phyloP scores from a whole-genome alignment of 2,888 invertebrate species.

The Argyra leucocephala region DNA sequence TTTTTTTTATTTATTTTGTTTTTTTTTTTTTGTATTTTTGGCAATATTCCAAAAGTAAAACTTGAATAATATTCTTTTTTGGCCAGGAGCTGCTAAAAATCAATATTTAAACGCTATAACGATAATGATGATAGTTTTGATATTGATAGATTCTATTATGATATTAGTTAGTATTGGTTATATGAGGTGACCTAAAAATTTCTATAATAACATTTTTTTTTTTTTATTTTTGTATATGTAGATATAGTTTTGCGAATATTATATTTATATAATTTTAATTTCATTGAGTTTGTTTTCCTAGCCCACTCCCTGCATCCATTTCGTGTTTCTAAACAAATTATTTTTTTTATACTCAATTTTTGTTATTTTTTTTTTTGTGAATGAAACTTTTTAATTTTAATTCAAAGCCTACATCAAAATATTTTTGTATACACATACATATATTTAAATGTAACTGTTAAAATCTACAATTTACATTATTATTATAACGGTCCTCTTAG shows the following conservation, averaged over 20 bases:
- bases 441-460: too few species aligned
- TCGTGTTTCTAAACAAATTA: too few species aligned
- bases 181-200: background rate
- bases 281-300: background rate
- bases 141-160: background rate
- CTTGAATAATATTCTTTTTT: background rate
- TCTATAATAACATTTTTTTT: background rate
- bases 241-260: background rate
- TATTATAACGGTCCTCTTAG: too few species aligned
- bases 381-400: too few species aligned
- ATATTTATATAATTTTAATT: too few species aligned
- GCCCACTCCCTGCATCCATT: too few species aligned
- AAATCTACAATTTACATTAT: too few species aligned
- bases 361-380: too few species aligned
- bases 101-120: background rate
- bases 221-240: background rate
- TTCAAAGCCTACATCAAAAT: too few species aligned
- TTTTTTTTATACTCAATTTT: too few species aligned
- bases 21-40: background rate
- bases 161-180: background rate
- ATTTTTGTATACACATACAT: too few species aligned
- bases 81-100: conserved; percentile 6
- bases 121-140: background rate
- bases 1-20: background rate
- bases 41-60: background rate